Evolutionary conservation across 1,140 invertebrate species (phyloP).

Genomic region (Charaxes varanes): DNA sequence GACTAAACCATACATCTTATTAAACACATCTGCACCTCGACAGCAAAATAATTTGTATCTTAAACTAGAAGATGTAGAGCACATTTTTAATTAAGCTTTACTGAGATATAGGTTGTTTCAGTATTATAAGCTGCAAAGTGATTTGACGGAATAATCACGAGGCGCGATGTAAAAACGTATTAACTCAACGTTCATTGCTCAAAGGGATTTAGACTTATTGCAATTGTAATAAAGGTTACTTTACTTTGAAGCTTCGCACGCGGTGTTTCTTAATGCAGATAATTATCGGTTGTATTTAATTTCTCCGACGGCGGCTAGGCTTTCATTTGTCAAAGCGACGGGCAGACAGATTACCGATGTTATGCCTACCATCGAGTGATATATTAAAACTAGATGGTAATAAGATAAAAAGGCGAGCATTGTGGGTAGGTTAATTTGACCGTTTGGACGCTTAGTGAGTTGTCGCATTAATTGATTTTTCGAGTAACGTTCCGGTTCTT

Average conservation of each 20-base stretch:
- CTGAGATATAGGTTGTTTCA: conserved; percentile 4
- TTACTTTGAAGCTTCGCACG: neutral
- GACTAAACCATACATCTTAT: conserved; percentile 2
- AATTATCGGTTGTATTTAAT: conserved; percentile 40
- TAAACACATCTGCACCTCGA: neutral
- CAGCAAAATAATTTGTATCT: conserved; percentile 13
- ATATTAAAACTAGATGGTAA: conserved; percentile 37
- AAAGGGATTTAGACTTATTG: conserved; percentile 8
- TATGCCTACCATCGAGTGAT: conserved; percentile 32
- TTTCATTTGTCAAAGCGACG: conserved; percentile 37
- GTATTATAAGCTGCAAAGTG: conserved; percentile 5
- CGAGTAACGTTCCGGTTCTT: conserved; percentile 7
- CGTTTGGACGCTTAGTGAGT: conserved; percentile 9
- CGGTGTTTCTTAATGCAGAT: conserved; percentile 19
- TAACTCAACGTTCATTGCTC: conserved; percentile 9
- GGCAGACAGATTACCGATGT: conserved; percentile 33
- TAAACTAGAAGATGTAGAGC: conserved; percentile 1
- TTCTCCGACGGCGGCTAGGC: conserved; percentile 26
- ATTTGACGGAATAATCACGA: conserved; percentile 25
- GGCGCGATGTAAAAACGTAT: conserved; percentile 21
- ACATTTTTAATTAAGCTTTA: neutral
- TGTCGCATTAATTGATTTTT: conserved; percentile 17
- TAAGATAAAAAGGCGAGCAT: conserved; percentile 28
- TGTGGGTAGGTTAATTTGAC: conserved; percentile 8
- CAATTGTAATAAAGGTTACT: conserved; percentile 10